Base-by-base conservation (phyloP, 2,113 vertebrate genomes). In the Bufo bufo region DNA sequence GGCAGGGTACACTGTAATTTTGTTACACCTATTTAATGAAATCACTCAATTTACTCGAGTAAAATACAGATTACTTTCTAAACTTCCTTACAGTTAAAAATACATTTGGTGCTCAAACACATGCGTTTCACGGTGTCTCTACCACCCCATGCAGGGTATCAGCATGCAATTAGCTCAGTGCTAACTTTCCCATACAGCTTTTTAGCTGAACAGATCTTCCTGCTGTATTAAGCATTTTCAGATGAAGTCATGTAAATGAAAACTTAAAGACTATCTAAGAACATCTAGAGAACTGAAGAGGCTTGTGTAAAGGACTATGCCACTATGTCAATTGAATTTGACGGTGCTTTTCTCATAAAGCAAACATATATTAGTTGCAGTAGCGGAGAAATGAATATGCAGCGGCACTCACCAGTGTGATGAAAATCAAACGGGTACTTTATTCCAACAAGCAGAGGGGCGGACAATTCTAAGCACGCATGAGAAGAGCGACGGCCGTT, bases 51-150 rank as follows among this genome's bases (percentile, higher is more conserved):
- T 85, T 74, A 33, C 43, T 77, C 17, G 12, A 59, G 72, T 63
- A 85, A 77, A 85, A 85, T 77, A 85, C 72, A 77, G 84, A 61
- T 85, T 63, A 77, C 72, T 85, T 77, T 45, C 65, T 69, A 85
- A 85, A 74, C 63, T 65, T 59, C 71, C 82, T 72, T 85, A 71
- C 83, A 74, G 50, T 74, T 75, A 85, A 85, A 84, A 75, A 56
- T 59, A 75, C 69, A 85, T 74, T 75, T 72, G 83, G 23, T 47
- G 56, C 50, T 45, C 50, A 47, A 54, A 85, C 69, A 54, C 52
- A 3, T 33, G 63, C 3, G 13, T 45, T 74, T 59, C 54, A 20
- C 59, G 47, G 69, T 58, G 17, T 74, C 83, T 56, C 66, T 45
- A 52, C 23, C 71, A 11, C n/a, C 69, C 63, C 83, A 72, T 13